These are phyloP conservation scores for Benthosema pterotum DNA, from an alignment of 2,797 vertebrate genomes.

Conservation along the genomic window DNA sequence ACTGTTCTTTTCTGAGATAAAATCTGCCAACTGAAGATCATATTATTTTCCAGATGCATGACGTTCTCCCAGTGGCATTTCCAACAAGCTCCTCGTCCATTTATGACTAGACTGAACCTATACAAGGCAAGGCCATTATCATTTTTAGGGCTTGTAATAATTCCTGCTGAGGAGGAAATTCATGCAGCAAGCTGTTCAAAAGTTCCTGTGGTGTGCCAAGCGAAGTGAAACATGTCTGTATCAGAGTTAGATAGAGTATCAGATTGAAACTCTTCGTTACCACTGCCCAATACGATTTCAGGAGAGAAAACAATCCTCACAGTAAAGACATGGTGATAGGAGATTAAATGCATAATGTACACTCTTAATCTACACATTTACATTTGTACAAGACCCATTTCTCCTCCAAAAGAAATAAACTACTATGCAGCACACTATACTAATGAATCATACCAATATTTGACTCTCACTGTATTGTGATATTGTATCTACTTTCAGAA, in stretches of 20 bases:
- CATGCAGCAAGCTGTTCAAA: conserved; percentile 17
- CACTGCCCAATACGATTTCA: no score
- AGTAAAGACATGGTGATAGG: no score
- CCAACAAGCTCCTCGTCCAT: conserved; percentile 20
- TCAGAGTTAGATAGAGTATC: no score
- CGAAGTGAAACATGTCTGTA: background rate
- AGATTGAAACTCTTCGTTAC: no score
- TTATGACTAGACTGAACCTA: conserved; percentile 40
- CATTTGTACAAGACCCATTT: no score
- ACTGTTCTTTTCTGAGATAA: conserved; percentile 1
- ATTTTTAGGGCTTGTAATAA: conserved; percentile 38
- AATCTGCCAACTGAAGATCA: conserved; percentile 42
- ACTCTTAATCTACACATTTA: no score
- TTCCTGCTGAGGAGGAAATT: conserved; percentile 17
- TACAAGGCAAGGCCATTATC: conserved; percentile 60
- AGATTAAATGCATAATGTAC: no score
- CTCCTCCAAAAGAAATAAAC: no score
- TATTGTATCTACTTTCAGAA: background rate
- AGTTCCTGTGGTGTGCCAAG: conserved; percentile 11
- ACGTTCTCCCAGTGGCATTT: conserved; percentile 32
- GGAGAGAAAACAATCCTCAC: no score
- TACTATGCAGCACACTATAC: no score
- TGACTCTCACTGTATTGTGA: no score
- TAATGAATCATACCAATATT: no score
- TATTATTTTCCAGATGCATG: conserved; percentile 44